Evolutionary conservation across 1,140 invertebrate genomes (phyloP), one percentile per base, ranked within the genome.

Genomic region (Stratiolaelaps scimitus): DNA sequence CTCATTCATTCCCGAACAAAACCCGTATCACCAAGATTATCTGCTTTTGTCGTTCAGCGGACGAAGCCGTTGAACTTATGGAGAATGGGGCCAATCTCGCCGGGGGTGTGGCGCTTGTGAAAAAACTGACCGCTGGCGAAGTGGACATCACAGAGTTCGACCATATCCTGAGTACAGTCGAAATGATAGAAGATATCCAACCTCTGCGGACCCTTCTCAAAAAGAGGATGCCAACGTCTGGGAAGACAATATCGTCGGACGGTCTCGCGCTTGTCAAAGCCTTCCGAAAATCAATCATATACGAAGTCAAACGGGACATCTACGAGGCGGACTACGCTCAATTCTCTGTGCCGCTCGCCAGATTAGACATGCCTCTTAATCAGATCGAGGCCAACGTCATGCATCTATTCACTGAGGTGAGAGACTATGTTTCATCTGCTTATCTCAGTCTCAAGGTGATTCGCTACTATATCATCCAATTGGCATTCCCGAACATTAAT

Each of bases 281-380:
- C 20, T 34, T 29, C 20, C 53, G 53, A 2, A 60, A 60, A 26
- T 26, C 53, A 10, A 23, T 60, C 4, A 15, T 60, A 15, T 60
- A 29, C 23, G 17, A 26, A 34, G 53, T 23, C 15, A 17, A 2
- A 10, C 13, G 23, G 6, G 53, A 60, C 23, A 2, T 4, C 1
- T 60, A 60, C 53, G 53, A 60, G 10, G 17, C 53, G n/a, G 53
- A 60, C 10, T 60, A 60, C 53, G 53, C 53, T 20, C 13, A 26
- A 2, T 60, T 60, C 53, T 20, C 53, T 26, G 53, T 60, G 15
- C 53, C 53, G 53, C 17, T 60, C 2, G 53, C 15, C 26, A 2
- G 15, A 26, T 23, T 60, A 17, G 26, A 60, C 15, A 60, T 60
- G 53, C 53, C 53, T 26, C 17, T 60, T 34, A 23, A 60, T 26